Evolutionary conservation across 2,888 invertebrate genomes (phyloP).

Genomic region (Rhaphigaster nebulosa): DNA sequence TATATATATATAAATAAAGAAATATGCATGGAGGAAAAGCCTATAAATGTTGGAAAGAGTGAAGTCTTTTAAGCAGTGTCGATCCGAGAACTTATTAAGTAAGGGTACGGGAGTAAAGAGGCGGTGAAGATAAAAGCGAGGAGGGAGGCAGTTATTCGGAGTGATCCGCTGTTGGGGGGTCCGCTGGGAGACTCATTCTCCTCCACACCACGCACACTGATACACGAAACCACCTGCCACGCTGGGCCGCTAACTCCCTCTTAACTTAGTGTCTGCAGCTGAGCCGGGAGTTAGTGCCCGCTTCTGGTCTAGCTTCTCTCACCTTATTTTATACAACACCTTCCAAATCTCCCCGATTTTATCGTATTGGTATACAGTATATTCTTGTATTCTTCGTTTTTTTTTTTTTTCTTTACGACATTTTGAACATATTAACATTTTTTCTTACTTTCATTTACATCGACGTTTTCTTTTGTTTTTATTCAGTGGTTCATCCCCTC

Average conservation of each 20-base stretch:
- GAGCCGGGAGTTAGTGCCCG: not conserved
- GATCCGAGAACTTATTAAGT: conserved; percentile 15
- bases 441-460: too few species aligned
- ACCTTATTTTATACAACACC: not conserved
- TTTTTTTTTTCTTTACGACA: not conserved
- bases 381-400: too few species aligned
- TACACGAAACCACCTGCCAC: conserved; percentile 18
- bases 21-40: not conserved
- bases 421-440: not conserved
- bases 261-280: not conserved
- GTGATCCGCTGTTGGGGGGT: not conserved
- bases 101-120: not conserved
- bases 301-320: not conserved
- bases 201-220: not conserved
- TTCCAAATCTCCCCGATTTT: not conserved
- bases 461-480: too few species aligned
- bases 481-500: too few species aligned
- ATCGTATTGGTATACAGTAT: not conserved
- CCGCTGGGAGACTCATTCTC: not conserved
- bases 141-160: not conserved
- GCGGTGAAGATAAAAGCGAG: not conserved
- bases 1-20: not conserved
- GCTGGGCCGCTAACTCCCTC: not conserved
- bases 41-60: not conserved
- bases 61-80: not conserved